Percentiles rank a stretch among this genome's conserved stretches.
These are phyloP conservation scores for Cerastis leucographa DNA, from an alignment of 2,888 invertebrate species.

Conservation along the genomic window DNA sequence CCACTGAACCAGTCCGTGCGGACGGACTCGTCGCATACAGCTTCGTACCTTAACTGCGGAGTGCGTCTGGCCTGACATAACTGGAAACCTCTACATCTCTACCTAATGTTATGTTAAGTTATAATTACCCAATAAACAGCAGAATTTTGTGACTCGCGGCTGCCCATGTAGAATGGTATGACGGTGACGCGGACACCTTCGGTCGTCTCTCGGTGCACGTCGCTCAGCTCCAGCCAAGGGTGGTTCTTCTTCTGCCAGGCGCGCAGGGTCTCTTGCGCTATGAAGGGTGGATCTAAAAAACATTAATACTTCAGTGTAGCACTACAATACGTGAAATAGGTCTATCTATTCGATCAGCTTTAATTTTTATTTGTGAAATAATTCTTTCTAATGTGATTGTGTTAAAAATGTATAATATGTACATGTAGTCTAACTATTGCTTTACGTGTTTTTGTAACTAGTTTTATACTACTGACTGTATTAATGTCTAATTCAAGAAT, in stretches of 20 bases:
- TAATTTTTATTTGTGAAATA: neutral
- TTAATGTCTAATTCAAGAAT: neutral
- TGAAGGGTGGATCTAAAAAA: slow-evolving; percentile 94
- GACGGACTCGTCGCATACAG: too few species aligned
- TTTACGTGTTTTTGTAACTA: neutral
- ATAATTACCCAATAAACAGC: slow-evolving; percentile 96
- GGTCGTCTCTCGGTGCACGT: slow-evolving; percentile 99
- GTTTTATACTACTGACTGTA: neutral
- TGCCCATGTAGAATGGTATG: slow-evolving; percentile 99
- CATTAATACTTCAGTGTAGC: slow-evolving; percentile 35
- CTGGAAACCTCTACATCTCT: too few species aligned
- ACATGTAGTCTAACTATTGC: neutral
- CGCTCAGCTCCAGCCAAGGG: slow-evolving; percentile 98
- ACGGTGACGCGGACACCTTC: slow-evolving; percentile 99
- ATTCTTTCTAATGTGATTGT: neutral
- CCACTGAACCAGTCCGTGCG: too few species aligned
- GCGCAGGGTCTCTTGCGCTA: slow-evolving; percentile 96
- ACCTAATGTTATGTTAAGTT: neutral
- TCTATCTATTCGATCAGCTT: neutral
- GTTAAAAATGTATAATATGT: neutral
- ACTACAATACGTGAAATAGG: slow-evolving; percentile 10
- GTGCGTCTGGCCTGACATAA: too few species aligned
- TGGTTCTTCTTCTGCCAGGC: slow-evolving; percentile 99
- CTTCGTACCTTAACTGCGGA: too few species aligned
- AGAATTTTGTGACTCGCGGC: slow-evolving; percentile 96